These are phyloP conservation scores for Camponotus pennsylvanicus DNA, from an alignment of 1,140 invertebrate genomes.

Conservation along the genomic window DNA sequence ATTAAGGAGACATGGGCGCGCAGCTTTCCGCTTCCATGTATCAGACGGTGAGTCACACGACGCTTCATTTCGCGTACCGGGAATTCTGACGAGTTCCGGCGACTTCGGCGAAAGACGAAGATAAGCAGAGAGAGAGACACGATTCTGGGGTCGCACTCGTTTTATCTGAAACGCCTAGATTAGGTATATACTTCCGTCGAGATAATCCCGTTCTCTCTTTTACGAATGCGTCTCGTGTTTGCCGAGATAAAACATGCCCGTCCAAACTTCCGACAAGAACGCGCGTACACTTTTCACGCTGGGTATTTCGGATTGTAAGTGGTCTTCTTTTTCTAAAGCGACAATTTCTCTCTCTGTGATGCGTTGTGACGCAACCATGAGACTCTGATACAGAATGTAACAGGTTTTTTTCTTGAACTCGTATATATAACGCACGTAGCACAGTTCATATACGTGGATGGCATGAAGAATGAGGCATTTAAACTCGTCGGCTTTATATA, in stretches of 20 bases:
- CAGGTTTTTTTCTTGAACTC: background rate
- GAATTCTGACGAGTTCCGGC: constrained; percentile 50
- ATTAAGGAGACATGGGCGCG: constrained; percentile 8
- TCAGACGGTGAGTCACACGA: constrained; percentile 37
- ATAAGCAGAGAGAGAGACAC: background rate
- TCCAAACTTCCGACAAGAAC: background rate
- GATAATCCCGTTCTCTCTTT: background rate
- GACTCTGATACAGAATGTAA: background rate
- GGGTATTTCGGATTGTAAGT: too few relatives aligned
- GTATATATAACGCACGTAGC: background rate
- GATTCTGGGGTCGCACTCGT: background rate
- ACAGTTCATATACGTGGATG: constrained; percentile 14
- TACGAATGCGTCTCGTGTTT: constrained; percentile 2
- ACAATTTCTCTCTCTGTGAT: background rate
- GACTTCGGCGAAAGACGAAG: constrained; percentile 40
- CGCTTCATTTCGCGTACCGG: constrained; percentile 50
- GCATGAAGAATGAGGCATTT: constrained; percentile 26
- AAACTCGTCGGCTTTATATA: constrained; percentile 26
- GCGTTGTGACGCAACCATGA: background rate
- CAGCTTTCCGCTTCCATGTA: background rate
- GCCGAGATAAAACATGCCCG: background rate
- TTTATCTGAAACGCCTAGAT: background rate
- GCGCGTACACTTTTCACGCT: too few relatives aligned
- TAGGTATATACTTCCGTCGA: background rate
- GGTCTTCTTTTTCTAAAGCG: too few relatives aligned